Percentiles rank a stretch among this genome's conserved stretches.
Conservation (phyloP, 2,113 vertebrate genomes). For the Eretmodus cyanostictus region DNA sequence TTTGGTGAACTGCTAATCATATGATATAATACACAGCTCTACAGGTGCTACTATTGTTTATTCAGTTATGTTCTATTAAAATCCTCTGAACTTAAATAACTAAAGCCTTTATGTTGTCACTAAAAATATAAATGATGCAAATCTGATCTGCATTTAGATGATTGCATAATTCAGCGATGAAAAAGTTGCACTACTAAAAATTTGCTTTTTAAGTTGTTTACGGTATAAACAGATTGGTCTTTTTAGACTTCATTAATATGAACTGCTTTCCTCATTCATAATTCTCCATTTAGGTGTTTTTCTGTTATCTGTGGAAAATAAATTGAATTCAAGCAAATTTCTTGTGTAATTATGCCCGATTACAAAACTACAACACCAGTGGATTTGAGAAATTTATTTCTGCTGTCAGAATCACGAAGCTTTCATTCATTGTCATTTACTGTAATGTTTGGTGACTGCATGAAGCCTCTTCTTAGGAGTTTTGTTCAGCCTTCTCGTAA, state of each 20-base stretch:
- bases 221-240: fast-evolving
- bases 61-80: not conserved
- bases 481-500: not conserved
- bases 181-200: not conserved
- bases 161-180: not conserved
- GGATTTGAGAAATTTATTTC: not conserved
- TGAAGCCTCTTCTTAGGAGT: not conserved
- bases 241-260: not conserved
- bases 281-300: not conserved
- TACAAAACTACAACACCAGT: not conserved
- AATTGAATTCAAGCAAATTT: not conserved
- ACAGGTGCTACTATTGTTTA: not conserved
- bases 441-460: not conserved
- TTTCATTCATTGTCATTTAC: not conserved
- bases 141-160: not conserved
- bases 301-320: not conserved
- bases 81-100: not conserved
- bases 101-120: not conserved
- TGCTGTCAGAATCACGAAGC: not conserved
- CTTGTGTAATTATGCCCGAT: not conserved
- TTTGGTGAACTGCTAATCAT: not conserved
- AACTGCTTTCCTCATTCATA: not conserved
- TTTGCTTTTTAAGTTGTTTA: not conserved
- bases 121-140: not conserved
- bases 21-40: not conserved